A percentile compares a stretch with the other conserved stretches of the same genome.
Evolutionary conservation across 1,140 invertebrate genomes (phyloP).

Genomic region (Cydia fagiglandana): DNA sequence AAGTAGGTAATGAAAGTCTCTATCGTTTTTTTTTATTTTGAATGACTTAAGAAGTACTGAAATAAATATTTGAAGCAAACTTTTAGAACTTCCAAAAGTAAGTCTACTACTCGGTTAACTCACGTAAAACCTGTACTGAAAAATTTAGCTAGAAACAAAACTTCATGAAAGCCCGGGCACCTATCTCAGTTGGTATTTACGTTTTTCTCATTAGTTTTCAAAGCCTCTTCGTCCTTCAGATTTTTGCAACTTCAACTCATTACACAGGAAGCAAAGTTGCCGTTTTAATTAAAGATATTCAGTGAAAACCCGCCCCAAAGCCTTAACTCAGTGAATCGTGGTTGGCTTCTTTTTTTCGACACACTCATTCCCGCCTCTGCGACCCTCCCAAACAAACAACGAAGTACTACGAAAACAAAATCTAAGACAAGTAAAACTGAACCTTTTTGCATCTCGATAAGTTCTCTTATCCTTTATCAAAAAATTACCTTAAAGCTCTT

Average conservation of each 20-base stretch:
- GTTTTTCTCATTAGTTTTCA: not conserved
- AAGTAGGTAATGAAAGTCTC: too few relatives aligned
- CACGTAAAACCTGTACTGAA: not conserved
- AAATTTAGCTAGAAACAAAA: not conserved
- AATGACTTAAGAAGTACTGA: too few relatives aligned
- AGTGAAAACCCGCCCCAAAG: conserved; percentile 70
- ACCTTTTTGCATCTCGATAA: conserved; percentile 26
- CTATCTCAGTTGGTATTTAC: not conserved
- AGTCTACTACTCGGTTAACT: not conserved
- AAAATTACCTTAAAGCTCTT: conserved; percentile 46
- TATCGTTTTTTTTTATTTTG: too few relatives aligned
- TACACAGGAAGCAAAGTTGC: conserved; percentile 62
- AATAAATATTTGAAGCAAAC: too few relatives aligned
- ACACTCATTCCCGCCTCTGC: conserved; percentile 77
- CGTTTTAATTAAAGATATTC: conserved; percentile 77
- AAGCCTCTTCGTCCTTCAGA: conserved; percentile 24
- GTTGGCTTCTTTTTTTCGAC: conserved; percentile 78
- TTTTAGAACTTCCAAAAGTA: not conserved
- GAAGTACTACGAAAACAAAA: conserved; percentile 74
- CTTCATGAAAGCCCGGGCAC: not conserved
- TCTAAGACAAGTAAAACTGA: conserved; percentile 37
- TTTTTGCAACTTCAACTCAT: conserved; percentile 66
- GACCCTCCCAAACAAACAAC: conserved; percentile 77
- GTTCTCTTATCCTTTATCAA: conserved; percentile 35
- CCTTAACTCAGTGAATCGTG: conserved; percentile 75